Evolutionary conservation across 2,888 invertebrate species (phyloP).

Genomic region (Mimachlamys varia): DNA sequence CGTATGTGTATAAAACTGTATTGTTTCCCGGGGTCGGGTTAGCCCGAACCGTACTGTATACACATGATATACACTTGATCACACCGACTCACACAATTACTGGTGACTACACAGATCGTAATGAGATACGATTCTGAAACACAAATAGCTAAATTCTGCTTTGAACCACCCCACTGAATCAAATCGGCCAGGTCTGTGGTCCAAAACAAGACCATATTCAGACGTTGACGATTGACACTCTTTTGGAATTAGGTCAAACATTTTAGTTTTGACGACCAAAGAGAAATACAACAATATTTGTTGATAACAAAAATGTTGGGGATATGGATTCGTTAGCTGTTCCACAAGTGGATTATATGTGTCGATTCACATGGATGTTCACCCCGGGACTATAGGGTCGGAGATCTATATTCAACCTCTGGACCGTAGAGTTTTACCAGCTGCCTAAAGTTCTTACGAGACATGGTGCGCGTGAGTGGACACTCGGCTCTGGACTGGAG

Average conservation of each 20-base stretch:
- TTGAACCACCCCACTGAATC: neutral
- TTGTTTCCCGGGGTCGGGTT: neutral
- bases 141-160: neutral
- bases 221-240: neutral
- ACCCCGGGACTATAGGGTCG: neutral
- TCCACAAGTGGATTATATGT: neutral
- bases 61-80: constrained; percentile 17
- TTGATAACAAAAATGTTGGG: neutral
- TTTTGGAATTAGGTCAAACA: neutral
- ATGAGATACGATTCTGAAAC: neutral
- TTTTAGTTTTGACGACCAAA: constrained; percentile 9
- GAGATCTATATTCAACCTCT: neutral
- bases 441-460: neutral
- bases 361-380: too few species aligned
- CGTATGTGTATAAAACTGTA: neutral
- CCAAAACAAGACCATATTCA: neutral
- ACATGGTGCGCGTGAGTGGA: neutral
- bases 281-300: neutral
- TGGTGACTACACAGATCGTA: neutral
- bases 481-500: neutral
- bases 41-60: neutral
- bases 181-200: neutral
- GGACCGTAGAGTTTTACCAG: too few species aligned
- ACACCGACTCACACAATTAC: neutral
- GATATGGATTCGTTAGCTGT: neutral